Percentiles rank a stretch among this genome's conserved stretches.
These are phyloP conservation scores for Drosophila novamexicana DNA, from an alignment of 1,140 invertebrate genomes.

Conservation along the genomic window DNA sequence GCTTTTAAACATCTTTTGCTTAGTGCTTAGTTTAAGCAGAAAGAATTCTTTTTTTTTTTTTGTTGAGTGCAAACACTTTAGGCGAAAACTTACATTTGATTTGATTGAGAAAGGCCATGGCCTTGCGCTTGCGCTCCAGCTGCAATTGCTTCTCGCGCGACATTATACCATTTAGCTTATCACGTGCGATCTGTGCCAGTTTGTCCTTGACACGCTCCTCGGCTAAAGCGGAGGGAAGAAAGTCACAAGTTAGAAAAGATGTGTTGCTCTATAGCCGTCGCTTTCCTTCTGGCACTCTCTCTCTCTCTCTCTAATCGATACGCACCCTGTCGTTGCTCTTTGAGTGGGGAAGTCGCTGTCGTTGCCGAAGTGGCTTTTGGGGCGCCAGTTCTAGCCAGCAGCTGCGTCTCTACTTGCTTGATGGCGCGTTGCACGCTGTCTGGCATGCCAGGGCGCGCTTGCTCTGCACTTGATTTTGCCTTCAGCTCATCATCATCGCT, in stretches of 20 bases:
- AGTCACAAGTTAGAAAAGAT: neutral
- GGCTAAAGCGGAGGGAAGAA: slow-evolving; percentile 55
- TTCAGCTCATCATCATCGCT: slow-evolving; percentile 87
- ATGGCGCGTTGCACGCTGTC: slow-evolving; percentile 81
- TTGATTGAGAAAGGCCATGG: slow-evolving; percentile 87
- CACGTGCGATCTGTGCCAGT: slow-evolving; percentile 86
- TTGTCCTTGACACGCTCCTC: slow-evolving; percentile 89
- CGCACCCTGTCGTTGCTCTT: slow-evolving; percentile 73
- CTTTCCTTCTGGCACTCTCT: neutral
- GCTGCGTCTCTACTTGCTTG: slow-evolving; percentile 74
- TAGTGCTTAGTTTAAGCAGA: no score
- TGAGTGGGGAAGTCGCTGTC: slow-evolving; percentile 33
- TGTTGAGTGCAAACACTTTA: no score
- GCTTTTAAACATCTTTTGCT: no score
- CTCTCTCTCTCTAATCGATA: slow-evolving; percentile 7
- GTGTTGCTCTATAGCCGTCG: neutral
- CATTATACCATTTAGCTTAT: slow-evolving; percentile 86
- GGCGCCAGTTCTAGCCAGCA: slow-evolving; percentile 61
- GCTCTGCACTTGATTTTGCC: slow-evolving; percentile 71
- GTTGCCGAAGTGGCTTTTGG: slow-evolving; percentile 30
- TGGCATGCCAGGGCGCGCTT: slow-evolving; percentile 53
- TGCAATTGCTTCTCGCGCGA: slow-evolving; percentile 89
- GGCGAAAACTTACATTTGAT: slow-evolving; percentile 84
- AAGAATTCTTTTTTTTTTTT: no score
- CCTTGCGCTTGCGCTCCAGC: slow-evolving; percentile 89